These are phyloP conservation scores for Actinemys pallida DNA, from an alignment of 2,113 vertebrate genomes.

Conservation along the genomic window DNA sequence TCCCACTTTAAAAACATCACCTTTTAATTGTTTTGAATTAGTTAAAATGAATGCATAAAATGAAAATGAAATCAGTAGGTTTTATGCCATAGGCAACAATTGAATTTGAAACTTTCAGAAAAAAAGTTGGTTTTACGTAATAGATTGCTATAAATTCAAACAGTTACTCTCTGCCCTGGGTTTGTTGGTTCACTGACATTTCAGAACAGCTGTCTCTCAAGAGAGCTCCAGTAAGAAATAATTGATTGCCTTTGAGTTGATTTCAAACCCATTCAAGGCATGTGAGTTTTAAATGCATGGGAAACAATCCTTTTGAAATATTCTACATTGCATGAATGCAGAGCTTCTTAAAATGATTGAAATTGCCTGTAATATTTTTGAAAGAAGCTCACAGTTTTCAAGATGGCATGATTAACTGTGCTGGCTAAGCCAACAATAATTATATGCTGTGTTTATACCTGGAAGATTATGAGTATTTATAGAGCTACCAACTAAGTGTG, in stretches of 20 bases:
- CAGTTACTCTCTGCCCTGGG: not conserved
- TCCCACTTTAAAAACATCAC: not conserved
- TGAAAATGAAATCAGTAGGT: not conserved
- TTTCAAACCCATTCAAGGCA: not conserved
- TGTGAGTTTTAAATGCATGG: not conserved
- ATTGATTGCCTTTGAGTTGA: constrained; percentile 6
- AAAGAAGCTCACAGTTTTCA: constrained; percentile 27
- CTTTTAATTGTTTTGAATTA: constrained; percentile 11
- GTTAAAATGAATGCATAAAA: not conserved
- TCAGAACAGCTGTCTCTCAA: not conserved
- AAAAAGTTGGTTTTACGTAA: not conserved
- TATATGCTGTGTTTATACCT: not conserved
- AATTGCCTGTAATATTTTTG: not conserved
- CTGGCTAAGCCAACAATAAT: not conserved
- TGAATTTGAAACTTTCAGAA: not conserved
- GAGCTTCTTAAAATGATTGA: not conserved
- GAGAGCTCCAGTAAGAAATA: not conserved
- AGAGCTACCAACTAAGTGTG: not conserved
- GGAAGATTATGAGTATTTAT: not conserved
- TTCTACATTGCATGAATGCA: constrained; percentile 13
- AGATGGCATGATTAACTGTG: not conserved
- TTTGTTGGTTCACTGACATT: constrained; percentile 14
- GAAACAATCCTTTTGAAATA: not conserved
- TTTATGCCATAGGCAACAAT: not conserved
- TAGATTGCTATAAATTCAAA: constrained; percentile 17